Percentiles rank a stretch among this genome's conserved stretches.
Conservation (phyloP, 2,888 invertebrate species). For the Agelastica alni region DNA sequence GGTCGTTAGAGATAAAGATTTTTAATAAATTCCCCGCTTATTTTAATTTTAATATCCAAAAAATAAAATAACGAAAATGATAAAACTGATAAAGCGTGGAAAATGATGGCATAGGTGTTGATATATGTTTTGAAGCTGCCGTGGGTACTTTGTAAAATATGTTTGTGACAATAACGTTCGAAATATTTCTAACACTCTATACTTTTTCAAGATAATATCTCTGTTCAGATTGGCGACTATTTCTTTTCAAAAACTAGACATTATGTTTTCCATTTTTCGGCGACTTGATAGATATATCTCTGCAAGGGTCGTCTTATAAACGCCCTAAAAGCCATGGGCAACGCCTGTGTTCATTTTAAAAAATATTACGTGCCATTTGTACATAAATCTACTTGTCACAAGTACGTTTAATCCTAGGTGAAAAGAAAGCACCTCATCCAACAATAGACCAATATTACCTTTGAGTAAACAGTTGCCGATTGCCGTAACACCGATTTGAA, state of each 20-base stretch:
- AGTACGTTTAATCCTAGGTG: constrained; percentile 50
- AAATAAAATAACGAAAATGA: too few relatives aligned
- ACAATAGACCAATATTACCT: constrained; percentile 50
- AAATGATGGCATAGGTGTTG: too few relatives aligned
- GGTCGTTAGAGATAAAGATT: too few relatives aligned
- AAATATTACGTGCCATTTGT: constrained; percentile 40
- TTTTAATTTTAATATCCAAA: too few relatives aligned
- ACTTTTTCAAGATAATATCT: constrained; percentile 28
- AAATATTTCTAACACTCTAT: constrained; percentile 25
- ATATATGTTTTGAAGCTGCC: too few relatives aligned
- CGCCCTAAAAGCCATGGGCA: constrained; percentile 27
- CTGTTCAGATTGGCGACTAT: constrained; percentile 21
- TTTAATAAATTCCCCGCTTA: too few relatives aligned
- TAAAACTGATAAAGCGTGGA: too few relatives aligned
- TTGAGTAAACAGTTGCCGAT: constrained; percentile 57
- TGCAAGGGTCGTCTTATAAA: constrained; percentile 17
- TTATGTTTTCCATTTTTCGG: constrained; percentile 22
- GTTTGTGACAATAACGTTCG: too few relatives aligned
- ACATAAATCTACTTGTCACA: constrained; percentile 57
- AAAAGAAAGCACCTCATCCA: constrained; percentile 45
- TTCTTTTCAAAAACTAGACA: constrained; percentile 24
- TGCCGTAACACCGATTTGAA: constrained; percentile 48
- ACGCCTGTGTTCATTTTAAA: constrained; percentile 28
- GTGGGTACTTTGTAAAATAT: too few relatives aligned
- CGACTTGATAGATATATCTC: constrained; percentile 28